Conservation (phyloP, 2,888 invertebrate genomes). For the Portevinia maculata region DNA sequence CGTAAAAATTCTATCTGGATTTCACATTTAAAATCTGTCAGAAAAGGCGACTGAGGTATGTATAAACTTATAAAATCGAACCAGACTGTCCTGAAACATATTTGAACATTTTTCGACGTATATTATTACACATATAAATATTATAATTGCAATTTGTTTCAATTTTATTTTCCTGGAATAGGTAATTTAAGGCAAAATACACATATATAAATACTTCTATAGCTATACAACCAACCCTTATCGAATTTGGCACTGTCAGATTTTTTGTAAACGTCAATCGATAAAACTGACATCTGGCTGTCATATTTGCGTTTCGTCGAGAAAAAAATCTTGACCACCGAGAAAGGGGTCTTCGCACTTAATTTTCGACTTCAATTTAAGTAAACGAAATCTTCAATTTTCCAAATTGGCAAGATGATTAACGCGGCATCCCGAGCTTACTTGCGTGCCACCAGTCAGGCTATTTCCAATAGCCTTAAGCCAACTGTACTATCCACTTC, state of each 20-base stretch:
- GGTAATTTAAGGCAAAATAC: no score
- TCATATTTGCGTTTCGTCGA: conserved; percentile 55
- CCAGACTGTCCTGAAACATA: no score
- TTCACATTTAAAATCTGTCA: no score
- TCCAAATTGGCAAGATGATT: conserved; percentile 84
- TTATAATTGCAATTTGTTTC: no score
- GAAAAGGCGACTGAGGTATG: no score
- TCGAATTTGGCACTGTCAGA: neutral
- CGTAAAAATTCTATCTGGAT: no score
- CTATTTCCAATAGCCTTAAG: conserved; percentile 87
- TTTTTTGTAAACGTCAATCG: conserved; percentile 1
- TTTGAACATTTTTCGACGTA: no score
- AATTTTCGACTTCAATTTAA: conserved; percentile 38
- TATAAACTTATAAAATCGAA: no score
- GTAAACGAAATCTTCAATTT: conserved; percentile 37
- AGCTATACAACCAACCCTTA: neutral
- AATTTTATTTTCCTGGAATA: no score
- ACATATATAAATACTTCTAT: no score
- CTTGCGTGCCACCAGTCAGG: conserved; percentile 87
- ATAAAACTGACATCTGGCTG: conserved; percentile 30
- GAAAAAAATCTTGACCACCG: conserved; percentile 51
- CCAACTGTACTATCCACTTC: conserved; percentile 84
- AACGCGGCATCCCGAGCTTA: conserved; percentile 86
- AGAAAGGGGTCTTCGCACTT: conserved; percentile 40
- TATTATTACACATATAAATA: no score